Base-by-base conservation (phyloP, 2,888 invertebrate species). In the Eristalis intricaria region DNA sequence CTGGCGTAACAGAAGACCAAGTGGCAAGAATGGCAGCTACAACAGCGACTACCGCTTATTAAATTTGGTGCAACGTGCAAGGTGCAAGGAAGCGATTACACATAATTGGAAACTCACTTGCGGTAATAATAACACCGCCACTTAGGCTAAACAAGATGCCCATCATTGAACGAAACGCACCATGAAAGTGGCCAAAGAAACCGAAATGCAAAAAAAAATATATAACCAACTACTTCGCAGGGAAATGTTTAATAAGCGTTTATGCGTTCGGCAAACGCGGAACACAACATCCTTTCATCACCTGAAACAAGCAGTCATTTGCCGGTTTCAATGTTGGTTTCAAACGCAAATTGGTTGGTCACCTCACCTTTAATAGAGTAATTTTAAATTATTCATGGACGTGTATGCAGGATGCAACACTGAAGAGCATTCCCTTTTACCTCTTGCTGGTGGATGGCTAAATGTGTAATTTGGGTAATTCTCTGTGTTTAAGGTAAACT, bases 21-120 rank as follows among this genome's bases (percentile, higher is more conserved):
- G 26, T 61, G 43, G 61, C 19, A 70, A 29, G 56, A 23, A 58
- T 4, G 26, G 60, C 50, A 50, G 60, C 60, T 2, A 60, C 63
- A 68, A 43, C 40, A 65, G 8, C 63, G 60, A 60, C 69, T 73
- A 69, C 81, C 66, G 65, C 65, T 76, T 84, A 80, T 84, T 87
- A 79, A 87, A 87, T 84, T 80, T 73, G 40, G 84, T 84, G 84
- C 87, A 91, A 92, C 91, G 91, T 92, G 90, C 91, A 91, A 92
- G 92, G 91, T 92, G 90, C 91, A 92, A 92, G 91, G 91, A 92
- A 92, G 89, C 92, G 90, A 92, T 92, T 92, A 91, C 84, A 89
- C 84, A 89, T 92, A 92, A 92, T 92, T 91, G 91, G 90, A 88
- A 90, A 90, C 90, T 92, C 90, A 91, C 91, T 91, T 91, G 91